Evolutionary conservation across 2,888 invertebrate genomes (phyloP), one percentile per base, ranked within the genome.

Genomic region (Aleiodes leptofemur): DNA sequence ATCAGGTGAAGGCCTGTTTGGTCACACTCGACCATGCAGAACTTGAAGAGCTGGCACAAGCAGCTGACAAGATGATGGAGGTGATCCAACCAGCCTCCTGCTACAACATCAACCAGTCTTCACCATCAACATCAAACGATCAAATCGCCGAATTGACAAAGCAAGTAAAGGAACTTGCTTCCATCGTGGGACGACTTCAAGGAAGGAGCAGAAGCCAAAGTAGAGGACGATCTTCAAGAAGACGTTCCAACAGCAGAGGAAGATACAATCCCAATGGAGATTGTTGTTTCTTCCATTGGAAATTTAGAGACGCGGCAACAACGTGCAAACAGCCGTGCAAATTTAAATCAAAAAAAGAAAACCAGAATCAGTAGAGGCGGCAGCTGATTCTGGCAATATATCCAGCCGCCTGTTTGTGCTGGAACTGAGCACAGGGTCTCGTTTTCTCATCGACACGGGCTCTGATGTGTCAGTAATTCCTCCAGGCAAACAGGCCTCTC

Each of bases 401-500:
- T 64, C 64, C 38, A 34, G 43, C 14, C 64, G 48, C 64, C 64
- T 64, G 9, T n/a, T 64, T 64, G 8, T 38, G 43, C 38, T 16
- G 38, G 16, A 23, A 16, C n/a, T 16, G 8, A 48, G 13, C 23
- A 14, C 38, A 43, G 38, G n/a, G 9, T 9, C 43, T 16, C 57
- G 31, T 57, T 57, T 29, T 29, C 29, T 57, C 23, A 57, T 57
- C 8, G 61, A 61, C 29, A 61, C 61, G 9, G 61, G 61, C 34
- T 61, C 61, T 11, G n/a, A n/a, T n/a, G n/a, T n/a, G 61, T 61
- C 31, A n/a, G 61, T 61, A 4, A 29, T 61, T n/a, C 61, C 34
- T 43, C 43, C 43, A 43, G 43, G 43, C 43, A 43, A 43, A 11
- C 23, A 38, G 61, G 11, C 13, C n/a, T 38, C 11, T 16, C 13